Percentiles rank a stretch among this genome's conserved stretches.
These are phyloP conservation scores for Lycocerus yunnanus DNA, from an alignment of 2,888 invertebrate species.

Conservation along the genomic window DNA sequence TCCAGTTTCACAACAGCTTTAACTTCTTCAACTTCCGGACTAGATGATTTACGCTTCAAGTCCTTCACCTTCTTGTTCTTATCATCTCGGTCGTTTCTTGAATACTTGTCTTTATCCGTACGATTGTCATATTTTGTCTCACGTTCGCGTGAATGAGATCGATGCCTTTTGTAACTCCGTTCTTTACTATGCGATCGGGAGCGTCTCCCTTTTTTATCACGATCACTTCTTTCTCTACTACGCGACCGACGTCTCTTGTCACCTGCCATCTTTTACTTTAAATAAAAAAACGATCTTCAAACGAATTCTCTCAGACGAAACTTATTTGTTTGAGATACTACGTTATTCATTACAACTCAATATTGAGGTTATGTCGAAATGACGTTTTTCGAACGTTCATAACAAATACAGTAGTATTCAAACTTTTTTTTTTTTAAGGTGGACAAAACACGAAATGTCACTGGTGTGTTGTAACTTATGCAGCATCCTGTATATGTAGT, in stretches of 20 bases:
- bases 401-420: neutral
- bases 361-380: neutral
- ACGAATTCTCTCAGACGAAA: neutral
- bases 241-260: constrained; percentile 54
- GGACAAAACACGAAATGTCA: neutral
- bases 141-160: constrained; percentile 49
- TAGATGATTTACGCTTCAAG: constrained; percentile 46
- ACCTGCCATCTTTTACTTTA: constrained; percentile 44
- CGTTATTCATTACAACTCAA: neutral
- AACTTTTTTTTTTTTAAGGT: neutral
- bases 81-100: constrained; percentile 35
- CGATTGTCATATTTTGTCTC: constrained; percentile 44
- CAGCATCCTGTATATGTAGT: neutral
- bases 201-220: constrained; percentile 48
- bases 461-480: neutral
- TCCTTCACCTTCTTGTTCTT: constrained; percentile 44
- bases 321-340: neutral
- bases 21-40: constrained; percentile 55
- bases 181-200: constrained; percentile 54
- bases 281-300: neutral
- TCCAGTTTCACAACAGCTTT: constrained; percentile 31
- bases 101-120: constrained; percentile 39
- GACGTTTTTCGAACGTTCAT: neutral
- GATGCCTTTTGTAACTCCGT: constrained; percentile 45
- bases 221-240: constrained; percentile 53